A percentile compares a stretch with the other conserved stretches of the same genome.
Evolutionary conservation across 2,797 vertebrate genomes (phyloP).

Genomic region (Amniataba percoides): DNA sequence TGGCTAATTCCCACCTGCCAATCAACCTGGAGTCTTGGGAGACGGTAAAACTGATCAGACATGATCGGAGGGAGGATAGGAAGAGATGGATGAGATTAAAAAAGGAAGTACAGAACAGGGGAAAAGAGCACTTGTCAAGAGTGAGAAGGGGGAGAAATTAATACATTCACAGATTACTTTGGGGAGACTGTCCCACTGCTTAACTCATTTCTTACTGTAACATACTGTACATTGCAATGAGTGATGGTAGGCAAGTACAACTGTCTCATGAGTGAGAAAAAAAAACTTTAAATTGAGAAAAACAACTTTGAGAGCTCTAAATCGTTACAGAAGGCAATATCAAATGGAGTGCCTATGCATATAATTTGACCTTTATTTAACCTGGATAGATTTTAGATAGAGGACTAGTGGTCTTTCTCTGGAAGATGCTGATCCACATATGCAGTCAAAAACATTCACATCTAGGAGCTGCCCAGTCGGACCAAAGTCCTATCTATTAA

Average conservation of each 20-base stretch:
- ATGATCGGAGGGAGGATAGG: slow-evolving; percentile 28
- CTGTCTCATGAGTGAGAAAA: slow-evolving; percentile 11
- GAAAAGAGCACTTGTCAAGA: slow-evolving; percentile 11
- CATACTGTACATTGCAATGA: slow-evolving; percentile 4
- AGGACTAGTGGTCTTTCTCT: background rate
- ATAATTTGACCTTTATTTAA: background rate
- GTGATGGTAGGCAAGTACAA: background rate
- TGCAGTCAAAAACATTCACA: background rate
- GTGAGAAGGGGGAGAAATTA: slow-evolving; percentile 8
- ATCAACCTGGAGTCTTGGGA: slow-evolving; percentile 67
- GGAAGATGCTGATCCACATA: background rate
- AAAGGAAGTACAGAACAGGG: background rate
- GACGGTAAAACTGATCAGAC: slow-evolving; percentile 55
- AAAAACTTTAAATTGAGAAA: background rate
- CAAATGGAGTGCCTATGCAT: background rate
- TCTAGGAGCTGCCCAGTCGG: background rate
- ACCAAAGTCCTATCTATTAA: slow-evolving; percentile 5
- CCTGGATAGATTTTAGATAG: background rate
- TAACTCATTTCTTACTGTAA: slow-evolving; percentile 1
- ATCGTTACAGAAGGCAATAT: background rate
- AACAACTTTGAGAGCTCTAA: background rate
- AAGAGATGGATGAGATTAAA: slow-evolving; percentile 24
- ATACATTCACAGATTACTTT: slow-evolving; percentile 4
- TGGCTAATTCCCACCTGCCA: slow-evolving; percentile 82
- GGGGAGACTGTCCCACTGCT: background rate